Evolutionary conservation across 2,797 vertebrate genomes (phyloP).

Genomic region (Mastacembelus armatus): DNA sequence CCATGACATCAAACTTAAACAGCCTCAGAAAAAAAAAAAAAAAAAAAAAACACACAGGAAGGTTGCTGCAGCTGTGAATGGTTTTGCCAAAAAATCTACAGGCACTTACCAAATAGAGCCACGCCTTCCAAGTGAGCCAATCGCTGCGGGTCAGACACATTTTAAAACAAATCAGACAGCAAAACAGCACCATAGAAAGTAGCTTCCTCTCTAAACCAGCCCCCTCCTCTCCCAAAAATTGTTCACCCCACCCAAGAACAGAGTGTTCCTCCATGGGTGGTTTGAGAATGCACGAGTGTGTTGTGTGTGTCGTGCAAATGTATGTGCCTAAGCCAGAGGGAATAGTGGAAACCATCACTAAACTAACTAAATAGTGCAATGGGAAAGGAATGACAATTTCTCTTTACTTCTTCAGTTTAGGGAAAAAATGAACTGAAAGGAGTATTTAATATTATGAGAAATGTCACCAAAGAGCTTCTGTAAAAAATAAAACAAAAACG

Average conservation of each 20-base stretch:
- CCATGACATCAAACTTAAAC: slow-evolving; percentile 60
- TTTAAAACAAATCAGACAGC: slow-evolving; percentile 66
- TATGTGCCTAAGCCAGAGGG: slow-evolving; percentile 54
- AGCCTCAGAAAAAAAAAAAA: slow-evolving; percentile 39
- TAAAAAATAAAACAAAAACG: slow-evolving; percentile 6
- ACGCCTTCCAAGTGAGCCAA: slow-evolving; percentile 63
- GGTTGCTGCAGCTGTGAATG: slow-evolving; percentile 66
- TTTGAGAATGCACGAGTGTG: slow-evolving; percentile 62
- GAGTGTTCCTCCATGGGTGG: slow-evolving; percentile 78
- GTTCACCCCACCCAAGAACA: slow-evolving; percentile 77
- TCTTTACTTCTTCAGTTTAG: slow-evolving; percentile 33
- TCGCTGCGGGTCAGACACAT: slow-evolving; percentile 53
- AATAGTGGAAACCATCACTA: slow-evolving; percentile 64
- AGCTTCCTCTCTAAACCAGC: slow-evolving; percentile 52
- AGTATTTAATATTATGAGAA: slow-evolving; percentile 53
- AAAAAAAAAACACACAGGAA: slow-evolving; percentile 55
- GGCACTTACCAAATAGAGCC: slow-evolving; percentile 59
- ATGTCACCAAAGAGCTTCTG: slow-evolving; percentile 38
- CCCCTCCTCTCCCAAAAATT: slow-evolving; percentile 56
- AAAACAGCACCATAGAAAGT: slow-evolving; percentile 63
- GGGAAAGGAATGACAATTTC: slow-evolving; percentile 53
- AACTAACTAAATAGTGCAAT: slow-evolving; percentile 63
- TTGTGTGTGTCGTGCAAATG: slow-evolving; percentile 65
- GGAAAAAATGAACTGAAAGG: slow-evolving; percentile 20
- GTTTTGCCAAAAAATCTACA: slow-evolving; percentile 57